phyloP scores from a whole-genome alignment of 2,888 invertebrate genomes.

The Pollenia griseotomentosa region DNA sequence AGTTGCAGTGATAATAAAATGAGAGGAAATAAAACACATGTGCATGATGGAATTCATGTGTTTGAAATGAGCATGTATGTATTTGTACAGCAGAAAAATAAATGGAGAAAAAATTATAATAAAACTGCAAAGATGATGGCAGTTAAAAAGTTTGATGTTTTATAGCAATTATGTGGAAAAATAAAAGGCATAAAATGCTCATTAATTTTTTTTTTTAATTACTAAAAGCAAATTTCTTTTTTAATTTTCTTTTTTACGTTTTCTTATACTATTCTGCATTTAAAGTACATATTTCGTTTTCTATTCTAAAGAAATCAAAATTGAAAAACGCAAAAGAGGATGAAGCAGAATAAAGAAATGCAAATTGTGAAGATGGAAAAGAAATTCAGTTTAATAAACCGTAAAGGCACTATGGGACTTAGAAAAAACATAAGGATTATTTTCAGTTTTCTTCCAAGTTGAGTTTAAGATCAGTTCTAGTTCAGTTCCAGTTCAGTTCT shows the following conservation, averaged over 20 bases:
- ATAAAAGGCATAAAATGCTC: constrained; percentile 67
- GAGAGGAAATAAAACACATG: not conserved
- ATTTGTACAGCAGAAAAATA: not conserved
- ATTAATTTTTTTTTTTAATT: constrained; percentile 71
- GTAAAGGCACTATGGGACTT: constrained; percentile 13
- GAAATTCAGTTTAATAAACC: constrained; percentile 28
- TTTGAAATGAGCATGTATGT: not conserved
- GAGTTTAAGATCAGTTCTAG: not conserved
- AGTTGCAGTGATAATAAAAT: no score
- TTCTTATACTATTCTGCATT: constrained; percentile 56
- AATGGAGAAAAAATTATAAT: not conserved
- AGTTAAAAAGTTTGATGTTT: constrained; percentile 68
- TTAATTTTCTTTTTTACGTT: constrained; percentile 12
- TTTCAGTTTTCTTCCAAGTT: not conserved
- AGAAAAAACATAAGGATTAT: fast-evolving
- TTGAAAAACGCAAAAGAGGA: constrained; percentile 7
- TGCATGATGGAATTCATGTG: not conserved
- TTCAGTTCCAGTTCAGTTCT: not conserved
- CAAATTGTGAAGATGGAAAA: constrained; percentile 32
- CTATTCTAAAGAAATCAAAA: constrained; percentile 40
- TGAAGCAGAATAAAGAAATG: not conserved
- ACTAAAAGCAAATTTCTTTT: constrained; percentile 43
- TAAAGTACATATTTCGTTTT: constrained; percentile 14
- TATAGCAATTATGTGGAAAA: constrained; percentile 66
- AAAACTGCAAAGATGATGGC: constrained; percentile 40